Evolutionary conservation across 2,113 vertebrate species (phyloP).

Genomic region (Brachypteracias leptosomus): DNA sequence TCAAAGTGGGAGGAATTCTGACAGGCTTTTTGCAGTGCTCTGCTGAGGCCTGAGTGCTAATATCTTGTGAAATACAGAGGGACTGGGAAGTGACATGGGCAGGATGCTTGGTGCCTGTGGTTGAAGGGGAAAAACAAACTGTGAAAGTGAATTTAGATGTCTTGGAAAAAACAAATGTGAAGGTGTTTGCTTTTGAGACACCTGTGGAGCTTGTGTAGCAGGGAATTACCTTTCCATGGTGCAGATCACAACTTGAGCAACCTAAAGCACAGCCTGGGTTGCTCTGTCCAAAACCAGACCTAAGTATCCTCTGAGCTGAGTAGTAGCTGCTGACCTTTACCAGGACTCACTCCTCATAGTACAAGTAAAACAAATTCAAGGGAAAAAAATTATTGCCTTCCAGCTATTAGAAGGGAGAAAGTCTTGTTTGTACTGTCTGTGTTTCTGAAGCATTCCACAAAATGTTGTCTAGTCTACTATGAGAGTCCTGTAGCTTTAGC

Average conservation of each 20-base stretch:
- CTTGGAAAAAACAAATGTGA: background rate
- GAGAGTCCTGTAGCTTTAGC: background rate
- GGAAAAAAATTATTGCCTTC: background rate
- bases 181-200: background rate
- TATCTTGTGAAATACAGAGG: background rate
- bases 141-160: background rate
- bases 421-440: background rate
- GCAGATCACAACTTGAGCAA: background rate
- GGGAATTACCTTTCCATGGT: too few species aligned
- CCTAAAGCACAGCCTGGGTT: background rate
- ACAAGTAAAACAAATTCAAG: background rate
- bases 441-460: background rate
- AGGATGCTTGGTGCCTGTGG: background rate
- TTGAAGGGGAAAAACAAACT: background rate
- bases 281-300: background rate
- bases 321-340: background rate
- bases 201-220: background rate
- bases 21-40: background rate
- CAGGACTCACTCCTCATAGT: background rate
- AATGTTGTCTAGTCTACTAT: background rate
- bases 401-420: background rate
- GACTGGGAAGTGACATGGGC: background rate
- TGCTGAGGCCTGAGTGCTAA: background rate
- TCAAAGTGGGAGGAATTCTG: background rate
- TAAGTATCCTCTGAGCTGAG: background rate